These are phyloP conservation scores for Nymphalis io DNA, from an alignment of 1,140 invertebrate genomes.

Conservation along the genomic window DNA sequence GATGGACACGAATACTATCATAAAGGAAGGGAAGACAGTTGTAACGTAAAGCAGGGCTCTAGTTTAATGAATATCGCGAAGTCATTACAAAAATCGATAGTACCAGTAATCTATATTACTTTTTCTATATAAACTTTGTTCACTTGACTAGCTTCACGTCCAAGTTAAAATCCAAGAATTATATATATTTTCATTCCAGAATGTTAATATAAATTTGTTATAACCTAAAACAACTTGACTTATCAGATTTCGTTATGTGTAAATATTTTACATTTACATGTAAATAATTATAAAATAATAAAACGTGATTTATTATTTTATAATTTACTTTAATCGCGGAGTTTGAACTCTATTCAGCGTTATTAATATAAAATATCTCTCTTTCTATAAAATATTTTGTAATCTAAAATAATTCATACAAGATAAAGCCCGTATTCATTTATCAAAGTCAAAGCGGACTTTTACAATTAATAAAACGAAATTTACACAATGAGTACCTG, in stretches of 20 bases:
- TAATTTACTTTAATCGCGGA: too few relatives aligned
- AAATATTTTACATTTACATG: neutral
- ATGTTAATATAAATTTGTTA: too few relatives aligned
- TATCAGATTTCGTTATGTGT: neutral
- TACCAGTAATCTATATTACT: slow-evolving; percentile 3
- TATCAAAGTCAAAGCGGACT: neutral
- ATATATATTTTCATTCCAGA: too few relatives aligned
- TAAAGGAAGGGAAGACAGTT: slow-evolving; percentile 3
- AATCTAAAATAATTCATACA: too few relatives aligned
- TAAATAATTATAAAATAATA: neutral
- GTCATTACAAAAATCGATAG: slow-evolving; percentile 16
- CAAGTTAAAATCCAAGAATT: too few relatives aligned
- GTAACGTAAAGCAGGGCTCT: slow-evolving; percentile 1
- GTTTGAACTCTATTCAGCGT: neutral
- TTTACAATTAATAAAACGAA: neutral
- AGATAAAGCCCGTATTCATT: neutral
- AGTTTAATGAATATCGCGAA: slow-evolving; percentile 17
- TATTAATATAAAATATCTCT: neutral
- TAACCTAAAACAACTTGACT: too few relatives aligned
- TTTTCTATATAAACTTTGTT: neutral
- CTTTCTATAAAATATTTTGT: too few relatives aligned
- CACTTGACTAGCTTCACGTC: too few relatives aligned
- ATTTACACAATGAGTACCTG: neutral
- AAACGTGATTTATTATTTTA: too few relatives aligned
- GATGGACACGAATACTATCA: slow-evolving; percentile 15